Conservation (phyloP, 2,797 vertebrate genomes). For the Petrocephalus sullivani region DNA sequence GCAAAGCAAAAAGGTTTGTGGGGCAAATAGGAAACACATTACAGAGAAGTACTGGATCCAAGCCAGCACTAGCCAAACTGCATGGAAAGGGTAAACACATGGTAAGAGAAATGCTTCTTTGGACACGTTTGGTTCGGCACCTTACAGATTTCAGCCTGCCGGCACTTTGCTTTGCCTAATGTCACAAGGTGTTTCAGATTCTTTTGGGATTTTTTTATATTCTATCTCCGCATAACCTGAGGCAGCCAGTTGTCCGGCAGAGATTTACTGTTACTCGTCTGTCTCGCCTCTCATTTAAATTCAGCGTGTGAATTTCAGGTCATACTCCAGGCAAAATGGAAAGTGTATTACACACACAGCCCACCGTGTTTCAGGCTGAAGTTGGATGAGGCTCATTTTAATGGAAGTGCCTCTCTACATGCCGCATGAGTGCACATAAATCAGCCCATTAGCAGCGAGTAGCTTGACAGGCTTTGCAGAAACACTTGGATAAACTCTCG, state of each 20-base stretch:
- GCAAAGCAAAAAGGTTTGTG: neutral
- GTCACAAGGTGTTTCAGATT: neutral
- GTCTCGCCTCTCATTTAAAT: neutral
- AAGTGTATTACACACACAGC: neutral
- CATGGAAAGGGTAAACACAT: neutral
- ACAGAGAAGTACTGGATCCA: neutral
- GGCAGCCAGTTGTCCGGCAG: neutral
- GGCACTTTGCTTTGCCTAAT: neutral
- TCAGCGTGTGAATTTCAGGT: neutral
- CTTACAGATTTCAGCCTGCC: neutral
- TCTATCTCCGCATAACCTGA: neutral
- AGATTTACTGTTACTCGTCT: neutral
- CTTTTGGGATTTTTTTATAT: neutral
- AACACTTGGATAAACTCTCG: neutral
- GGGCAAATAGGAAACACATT: neutral
- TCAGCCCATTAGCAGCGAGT: neutral
- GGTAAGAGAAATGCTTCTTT: neutral
- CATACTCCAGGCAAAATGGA: neutral
- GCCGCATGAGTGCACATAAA: neutral
- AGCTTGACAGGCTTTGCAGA: neutral
- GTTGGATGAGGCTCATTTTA: neutral
- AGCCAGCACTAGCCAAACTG: neutral
- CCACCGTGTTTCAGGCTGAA: neutral
- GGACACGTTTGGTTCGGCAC: neutral
- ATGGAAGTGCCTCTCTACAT: neutral